These are phyloP conservation scores for Emydocephalus ijimae DNA, from an alignment of 2,113 vertebrate genomes.

Conservation along the genomic window DNA sequence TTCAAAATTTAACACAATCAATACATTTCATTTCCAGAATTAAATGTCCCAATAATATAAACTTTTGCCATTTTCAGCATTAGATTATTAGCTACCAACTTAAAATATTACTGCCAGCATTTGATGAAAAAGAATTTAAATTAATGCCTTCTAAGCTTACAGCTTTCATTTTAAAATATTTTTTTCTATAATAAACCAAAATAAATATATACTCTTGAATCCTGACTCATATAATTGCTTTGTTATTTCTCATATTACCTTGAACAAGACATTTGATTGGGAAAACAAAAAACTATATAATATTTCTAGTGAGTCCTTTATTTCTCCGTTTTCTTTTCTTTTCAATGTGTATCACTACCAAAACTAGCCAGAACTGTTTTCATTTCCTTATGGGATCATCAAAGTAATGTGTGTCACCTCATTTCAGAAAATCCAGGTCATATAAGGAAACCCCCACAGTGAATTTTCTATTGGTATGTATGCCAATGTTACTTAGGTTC, in stretches of 20 bases:
- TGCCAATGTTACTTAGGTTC: not conserved
- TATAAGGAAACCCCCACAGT: not conserved
- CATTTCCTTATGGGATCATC: not conserved
- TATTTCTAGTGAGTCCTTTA: not conserved
- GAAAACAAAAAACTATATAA: not conserved
- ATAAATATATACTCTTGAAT: not conserved
- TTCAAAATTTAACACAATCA: not conserved
- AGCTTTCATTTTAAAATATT: too few relatives aligned
- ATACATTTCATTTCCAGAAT: not conserved
- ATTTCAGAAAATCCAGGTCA: not conserved
- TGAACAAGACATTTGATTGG: not conserved
- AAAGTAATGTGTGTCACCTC: not conserved
- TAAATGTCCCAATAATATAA: not conserved
- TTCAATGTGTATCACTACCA: not conserved
- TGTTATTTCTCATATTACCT: not conserved
- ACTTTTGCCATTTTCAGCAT: not conserved
- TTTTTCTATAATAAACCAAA: not conserved
- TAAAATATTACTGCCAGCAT: not conserved
- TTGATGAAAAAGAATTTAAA: not conserved
- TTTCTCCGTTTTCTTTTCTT: not conserved
- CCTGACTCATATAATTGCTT: not conserved
- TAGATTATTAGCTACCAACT: not conserved
- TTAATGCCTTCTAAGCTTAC: too few relatives aligned
- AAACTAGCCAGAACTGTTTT: not conserved
- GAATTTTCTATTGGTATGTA: not conserved